Evolutionary conservation across 2,113 vertebrate genomes (phyloP).

Genomic region (Sigmodon hispidus): DNA sequence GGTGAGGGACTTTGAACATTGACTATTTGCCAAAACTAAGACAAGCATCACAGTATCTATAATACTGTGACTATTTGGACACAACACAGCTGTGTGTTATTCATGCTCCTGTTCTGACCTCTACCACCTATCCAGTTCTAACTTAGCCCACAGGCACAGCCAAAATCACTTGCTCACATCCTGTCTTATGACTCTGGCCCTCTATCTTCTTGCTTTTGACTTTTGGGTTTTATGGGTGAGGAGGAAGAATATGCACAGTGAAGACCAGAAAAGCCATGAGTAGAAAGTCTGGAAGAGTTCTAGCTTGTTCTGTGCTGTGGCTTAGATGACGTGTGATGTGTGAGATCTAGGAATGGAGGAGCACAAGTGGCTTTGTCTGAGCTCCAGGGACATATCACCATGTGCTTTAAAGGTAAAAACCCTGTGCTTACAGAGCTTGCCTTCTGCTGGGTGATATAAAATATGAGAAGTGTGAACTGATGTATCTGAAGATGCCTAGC

Average conservation of each 20-base stretch:
- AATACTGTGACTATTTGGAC: not conserved
- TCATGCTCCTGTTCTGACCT: not conserved
- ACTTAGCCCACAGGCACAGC: not conserved
- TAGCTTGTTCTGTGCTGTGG: not conserved
- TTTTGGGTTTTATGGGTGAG: not conserved
- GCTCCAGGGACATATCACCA: not conserved
- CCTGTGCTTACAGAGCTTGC: not conserved
- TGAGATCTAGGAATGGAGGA: not conserved
- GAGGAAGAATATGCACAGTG: not conserved
- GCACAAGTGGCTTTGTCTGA: not conserved
- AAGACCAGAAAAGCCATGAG: not conserved
- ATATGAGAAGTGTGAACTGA: rapidly evolving
- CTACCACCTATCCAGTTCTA: not conserved
- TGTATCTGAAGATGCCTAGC: not conserved
- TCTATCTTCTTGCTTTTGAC: not conserved
- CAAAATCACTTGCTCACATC: not conserved
- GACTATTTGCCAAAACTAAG: not conserved
- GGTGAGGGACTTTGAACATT: not conserved
- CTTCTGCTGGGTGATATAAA: not conserved
- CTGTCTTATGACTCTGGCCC: not conserved
- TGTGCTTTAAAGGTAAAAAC: not conserved
- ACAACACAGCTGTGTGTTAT: not conserved
- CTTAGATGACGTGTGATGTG: rapidly evolving
- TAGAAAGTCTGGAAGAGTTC: not conserved
- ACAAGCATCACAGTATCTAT: not conserved